phyloP scores from a whole-genome alignment of 2,113 vertebrate genomes.

The Pogona vitticeps region DNA sequence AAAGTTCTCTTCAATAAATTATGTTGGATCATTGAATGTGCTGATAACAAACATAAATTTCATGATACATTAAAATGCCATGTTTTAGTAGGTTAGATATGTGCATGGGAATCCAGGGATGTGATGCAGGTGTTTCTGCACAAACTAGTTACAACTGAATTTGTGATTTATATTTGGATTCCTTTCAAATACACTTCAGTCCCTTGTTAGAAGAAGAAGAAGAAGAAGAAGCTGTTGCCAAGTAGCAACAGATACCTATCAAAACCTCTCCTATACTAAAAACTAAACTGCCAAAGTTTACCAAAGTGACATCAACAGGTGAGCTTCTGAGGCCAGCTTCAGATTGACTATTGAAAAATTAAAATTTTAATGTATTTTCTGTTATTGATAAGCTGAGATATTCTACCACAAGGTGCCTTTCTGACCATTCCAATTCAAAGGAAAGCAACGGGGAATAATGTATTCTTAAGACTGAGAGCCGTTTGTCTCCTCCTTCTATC shows the following conservation, averaged over 20 bases:
- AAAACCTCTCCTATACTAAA: background rate
- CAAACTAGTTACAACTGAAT: background rate
- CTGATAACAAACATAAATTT: conserved; percentile 68
- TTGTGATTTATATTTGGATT: conserved; percentile 29
- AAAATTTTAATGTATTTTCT: background rate
- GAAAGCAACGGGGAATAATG: background rate
- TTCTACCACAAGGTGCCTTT: background rate
- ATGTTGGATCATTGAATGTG: conserved; percentile 55
- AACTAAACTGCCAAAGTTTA: too few species aligned
- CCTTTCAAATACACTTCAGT: conserved; percentile 1
- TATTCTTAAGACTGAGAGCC: background rate
- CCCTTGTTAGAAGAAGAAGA: background rate
- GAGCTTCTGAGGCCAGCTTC: too few species aligned
- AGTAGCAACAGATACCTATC: background rate
- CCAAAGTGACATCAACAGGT: too few species aligned
- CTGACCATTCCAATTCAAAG: background rate
- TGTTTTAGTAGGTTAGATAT: conserved; percentile 48
- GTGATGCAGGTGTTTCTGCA: conserved; percentile 16
- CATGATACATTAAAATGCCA: conserved; percentile 62
- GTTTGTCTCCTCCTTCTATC: background rate
- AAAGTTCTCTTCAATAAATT: conserved; percentile 71
- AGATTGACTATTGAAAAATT: too few species aligned
- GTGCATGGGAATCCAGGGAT: conserved; percentile 20
- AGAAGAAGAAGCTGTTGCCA: background rate
- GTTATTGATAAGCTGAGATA: background rate